Evolutionary conservation across 2,113 vertebrate genomes (phyloP).

Genomic region (Columba janthina): DNA sequence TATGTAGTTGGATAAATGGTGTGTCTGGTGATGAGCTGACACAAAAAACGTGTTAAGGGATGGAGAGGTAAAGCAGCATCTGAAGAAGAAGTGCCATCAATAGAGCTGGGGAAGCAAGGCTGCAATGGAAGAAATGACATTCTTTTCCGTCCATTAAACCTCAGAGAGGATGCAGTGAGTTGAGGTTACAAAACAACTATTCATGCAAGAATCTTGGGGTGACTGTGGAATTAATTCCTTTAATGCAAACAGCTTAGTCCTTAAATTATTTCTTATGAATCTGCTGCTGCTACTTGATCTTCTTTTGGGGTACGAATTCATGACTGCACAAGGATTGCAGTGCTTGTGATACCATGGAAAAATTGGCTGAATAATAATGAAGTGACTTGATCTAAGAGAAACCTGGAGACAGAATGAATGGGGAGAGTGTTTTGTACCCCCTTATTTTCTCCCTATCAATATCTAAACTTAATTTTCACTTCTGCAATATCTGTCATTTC

Average conservation of each 20-base stretch:
- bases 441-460: neutral
- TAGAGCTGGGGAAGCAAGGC: neutral
- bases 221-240: neutral
- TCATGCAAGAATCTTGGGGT: neutral
- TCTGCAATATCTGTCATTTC: neutral
- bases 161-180: neutral
- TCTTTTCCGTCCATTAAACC: neutral
- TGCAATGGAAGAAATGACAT: neutral
- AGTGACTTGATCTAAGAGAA: neutral
- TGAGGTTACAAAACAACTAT: neutral
- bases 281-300: neutral
- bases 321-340: neutral
- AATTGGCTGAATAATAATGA: neutral
- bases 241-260: neutral
- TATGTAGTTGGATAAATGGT: neutral
- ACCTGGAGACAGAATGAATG: neutral
- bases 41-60: neutral
- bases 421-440: neutral
- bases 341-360: neutral
- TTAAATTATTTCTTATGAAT: neutral
- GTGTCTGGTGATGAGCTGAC: neutral
- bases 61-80: neutral
- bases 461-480: neutral
- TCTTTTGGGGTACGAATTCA: neutral
- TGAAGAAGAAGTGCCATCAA: neutral